Conservation (phyloP, 2,797 vertebrate species). For the Cynopterus sphinx region DNA sequence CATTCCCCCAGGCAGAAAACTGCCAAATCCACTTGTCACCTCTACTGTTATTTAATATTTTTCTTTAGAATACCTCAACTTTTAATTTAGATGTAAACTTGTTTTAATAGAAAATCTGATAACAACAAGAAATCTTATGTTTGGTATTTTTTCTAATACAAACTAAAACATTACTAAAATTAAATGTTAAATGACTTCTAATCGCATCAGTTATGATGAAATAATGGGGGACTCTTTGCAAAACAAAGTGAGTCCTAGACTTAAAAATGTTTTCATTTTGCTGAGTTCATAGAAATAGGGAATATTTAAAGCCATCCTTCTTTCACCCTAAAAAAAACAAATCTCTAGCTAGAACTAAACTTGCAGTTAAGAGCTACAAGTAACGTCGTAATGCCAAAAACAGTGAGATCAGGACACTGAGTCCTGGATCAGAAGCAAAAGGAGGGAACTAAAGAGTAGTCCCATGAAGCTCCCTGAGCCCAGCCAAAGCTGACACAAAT, state of each 20-base stretch:
- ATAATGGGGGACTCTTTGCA: neutral
- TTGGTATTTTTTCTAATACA: neutral
- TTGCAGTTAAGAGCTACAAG: neutral
- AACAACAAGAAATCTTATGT: slow-evolving; percentile 42
- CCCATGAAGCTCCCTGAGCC: neutral
- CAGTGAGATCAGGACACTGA: neutral
- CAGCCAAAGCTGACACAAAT: neutral
- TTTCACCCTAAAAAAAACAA: neutral
- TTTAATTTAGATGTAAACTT: slow-evolving; percentile 8
- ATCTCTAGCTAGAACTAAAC: neutral
- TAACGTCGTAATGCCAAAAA: neutral
- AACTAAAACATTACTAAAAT: slow-evolving; percentile 43
- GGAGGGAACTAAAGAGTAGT: neutral
- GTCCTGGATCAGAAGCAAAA: neutral
- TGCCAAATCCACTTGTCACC: slow-evolving; percentile 6
- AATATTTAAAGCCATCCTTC: neutral
- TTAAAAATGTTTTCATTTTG: neutral
- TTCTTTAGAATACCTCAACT: slow-evolving; percentile 28
- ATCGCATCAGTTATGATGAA: neutral
- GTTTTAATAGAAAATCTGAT: slow-evolving; percentile 22
- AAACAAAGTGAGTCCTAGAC: neutral
- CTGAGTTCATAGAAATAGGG: neutral
- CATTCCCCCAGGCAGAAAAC: neutral
- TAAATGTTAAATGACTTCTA: slow-evolving; percentile 16
- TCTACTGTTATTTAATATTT: slow-evolving; percentile 14